Evolutionary conservation across 2,797 vertebrate genomes (phyloP).

Genomic region (Monodelphis domestica): DNA sequence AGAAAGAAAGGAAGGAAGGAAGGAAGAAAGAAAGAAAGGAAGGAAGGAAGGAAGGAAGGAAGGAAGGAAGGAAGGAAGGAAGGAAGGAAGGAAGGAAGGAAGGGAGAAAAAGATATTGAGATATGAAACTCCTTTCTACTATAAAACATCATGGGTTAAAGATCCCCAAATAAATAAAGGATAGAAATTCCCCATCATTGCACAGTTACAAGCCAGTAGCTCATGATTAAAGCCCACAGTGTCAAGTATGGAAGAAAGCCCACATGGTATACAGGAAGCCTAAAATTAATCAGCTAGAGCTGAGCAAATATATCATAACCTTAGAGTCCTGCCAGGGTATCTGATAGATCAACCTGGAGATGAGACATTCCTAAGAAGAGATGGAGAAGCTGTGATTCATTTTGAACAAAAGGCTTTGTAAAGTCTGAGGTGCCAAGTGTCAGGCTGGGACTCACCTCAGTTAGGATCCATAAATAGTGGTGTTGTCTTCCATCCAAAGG

Average conservation of each 20-base stretch:
- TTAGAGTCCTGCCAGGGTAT: not conserved
- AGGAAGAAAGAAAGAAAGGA: no score
- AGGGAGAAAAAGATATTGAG: conserved; percentile 44
- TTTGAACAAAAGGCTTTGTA: not conserved
- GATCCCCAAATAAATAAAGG: conserved; percentile 17
- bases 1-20: no score
- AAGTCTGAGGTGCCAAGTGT: no score
- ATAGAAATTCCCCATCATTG: not conserved
- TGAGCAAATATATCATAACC: rapidly evolving
- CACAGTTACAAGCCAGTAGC: not conserved
- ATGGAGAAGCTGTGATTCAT: not conserved
- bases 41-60: no score
- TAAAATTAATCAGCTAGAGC: not conserved
- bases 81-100: no score
- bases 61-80: no score
- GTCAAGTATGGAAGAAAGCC: not conserved
- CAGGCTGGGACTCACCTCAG: not conserved
- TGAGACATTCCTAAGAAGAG: not conserved
- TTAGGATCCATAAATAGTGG: not conserved
- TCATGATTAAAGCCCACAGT: not conserved
- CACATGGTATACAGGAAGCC: not conserved
- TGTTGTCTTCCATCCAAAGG: not conserved
- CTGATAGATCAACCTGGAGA: not conserved
- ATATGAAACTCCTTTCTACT: conserved; percentile 47
- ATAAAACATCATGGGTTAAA: not conserved